These are phyloP conservation scores for Rhodophaea formosa DNA, from an alignment of 2,888 invertebrate genomes.

Conservation along the genomic window DNA sequence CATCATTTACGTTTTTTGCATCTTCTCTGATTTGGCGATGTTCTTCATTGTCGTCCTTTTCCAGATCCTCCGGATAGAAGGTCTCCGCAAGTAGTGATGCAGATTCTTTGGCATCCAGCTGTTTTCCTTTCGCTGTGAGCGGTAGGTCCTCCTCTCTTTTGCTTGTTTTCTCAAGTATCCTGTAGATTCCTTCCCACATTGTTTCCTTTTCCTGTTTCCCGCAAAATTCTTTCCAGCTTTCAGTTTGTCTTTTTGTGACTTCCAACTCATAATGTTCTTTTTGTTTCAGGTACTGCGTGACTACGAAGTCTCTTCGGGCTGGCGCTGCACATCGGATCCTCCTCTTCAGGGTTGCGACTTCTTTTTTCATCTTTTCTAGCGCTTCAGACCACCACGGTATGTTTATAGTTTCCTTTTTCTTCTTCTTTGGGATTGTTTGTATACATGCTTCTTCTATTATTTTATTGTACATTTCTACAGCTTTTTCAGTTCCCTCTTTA, in stretches of 20 bases:
- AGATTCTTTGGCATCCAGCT: slow-evolving; percentile 15
- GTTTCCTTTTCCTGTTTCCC: slow-evolving; percentile 5
- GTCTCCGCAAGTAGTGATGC: slow-evolving; percentile 13
- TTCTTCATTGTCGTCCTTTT: background rate
- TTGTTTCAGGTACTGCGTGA: slow-evolving; percentile 1
- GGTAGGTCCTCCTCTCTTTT: slow-evolving; percentile 20
- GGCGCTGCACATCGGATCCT: background rate
- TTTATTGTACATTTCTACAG: background rate
- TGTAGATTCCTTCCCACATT: slow-evolving; percentile 16
- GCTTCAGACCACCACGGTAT: slow-evolving; percentile 10
- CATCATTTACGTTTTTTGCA: too few relatives aligned
- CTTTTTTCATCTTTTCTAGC: background rate
- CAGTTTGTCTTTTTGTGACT: background rate
- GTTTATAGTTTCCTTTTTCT: background rate
- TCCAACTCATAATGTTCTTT: too few relatives aligned
- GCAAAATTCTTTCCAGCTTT: slow-evolving; percentile 16
- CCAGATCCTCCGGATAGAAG: slow-evolving; percentile 16
- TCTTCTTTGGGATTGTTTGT: background rate
- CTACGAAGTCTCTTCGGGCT: background rate
- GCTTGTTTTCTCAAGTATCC: slow-evolving; percentile 15
- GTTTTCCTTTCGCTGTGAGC: slow-evolving; percentile 6
- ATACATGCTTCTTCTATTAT: background rate
- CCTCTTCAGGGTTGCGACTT: background rate
- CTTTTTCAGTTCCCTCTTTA: background rate
- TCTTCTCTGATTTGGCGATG: background rate